Base-by-base conservation (phyloP, 53 echinoderm and acorn worm genomes). In the Mesocentrotus franciscanus region DNA sequence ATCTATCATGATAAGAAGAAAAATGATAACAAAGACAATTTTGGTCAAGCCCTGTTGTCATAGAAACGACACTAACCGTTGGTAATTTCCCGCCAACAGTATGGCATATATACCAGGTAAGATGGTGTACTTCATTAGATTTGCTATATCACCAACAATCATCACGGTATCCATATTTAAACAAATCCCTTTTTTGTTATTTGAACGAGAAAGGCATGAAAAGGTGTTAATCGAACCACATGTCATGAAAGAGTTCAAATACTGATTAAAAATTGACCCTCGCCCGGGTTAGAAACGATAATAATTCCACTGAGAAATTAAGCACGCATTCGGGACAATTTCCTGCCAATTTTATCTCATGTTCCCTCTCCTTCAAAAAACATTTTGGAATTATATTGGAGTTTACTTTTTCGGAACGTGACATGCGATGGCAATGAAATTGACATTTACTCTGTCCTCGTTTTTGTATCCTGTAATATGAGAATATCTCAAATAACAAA, bases 241-340 rank as follows among this genome's bases (percentile, higher is more conserved):
- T 11, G 26, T 58, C 49, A 87, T 58, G 87, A 11, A 27, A 87
- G 5, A 17, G 87, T 87, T 57, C 26, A 58, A 87, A 87, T 59
- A 58, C 87, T 87, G 58, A 87, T 87, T 59, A 87, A 87, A 81
- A 87, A 87, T 87, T 56, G n/a, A 87, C 58, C 87, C 34, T 56
- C n/a, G 17, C 58, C n/a, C 58, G 58, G 12, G n/a, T 18, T n/a
- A 58, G 29, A 87, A 57, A 27, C 29, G 33, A 58, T 87, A 59
- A 87, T 87, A 58, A 87, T 57, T 58, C 57, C 2, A 18, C 57
- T 58, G n/a, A 87, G 58, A 27, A 87, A 87, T 84, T 87, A 87
- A 87, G 87, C 87, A 87, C 87, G 34, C 58, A 87, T 87, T 85
- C 59, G 58, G 56, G 12, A 59, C 58, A 87, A 87, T 87, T 87